Percentiles rank a stretch among this genome's conserved stretches.
phyloP scores from a whole-genome alignment of 2,113 vertebrate genomes.

The Nasalis larvatus region DNA sequence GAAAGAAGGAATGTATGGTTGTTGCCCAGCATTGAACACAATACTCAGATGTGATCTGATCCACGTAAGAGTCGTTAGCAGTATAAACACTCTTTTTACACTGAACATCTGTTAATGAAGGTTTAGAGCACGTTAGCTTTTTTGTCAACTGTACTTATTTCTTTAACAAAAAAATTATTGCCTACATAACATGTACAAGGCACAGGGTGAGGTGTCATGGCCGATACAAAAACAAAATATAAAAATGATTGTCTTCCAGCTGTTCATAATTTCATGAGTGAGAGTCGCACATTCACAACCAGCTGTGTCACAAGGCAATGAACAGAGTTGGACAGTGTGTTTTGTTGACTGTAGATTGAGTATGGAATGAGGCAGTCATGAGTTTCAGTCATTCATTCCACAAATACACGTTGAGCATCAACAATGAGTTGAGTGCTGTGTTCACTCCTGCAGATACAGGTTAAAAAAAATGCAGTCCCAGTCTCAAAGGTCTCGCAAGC shows the following conservation, averaged over 20 bases:
- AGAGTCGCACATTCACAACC: neutral
- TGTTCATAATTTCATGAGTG: slow-evolving; percentile 25
- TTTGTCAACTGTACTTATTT: neutral
- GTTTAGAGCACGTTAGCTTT: neutral
- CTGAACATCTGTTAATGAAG: slow-evolving; percentile 23
- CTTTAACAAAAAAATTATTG: slow-evolving; percentile 1
- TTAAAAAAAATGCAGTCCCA: neutral
- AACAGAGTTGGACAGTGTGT: neutral
- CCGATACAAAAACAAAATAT: slow-evolving; percentile 11
- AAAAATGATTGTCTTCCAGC: slow-evolving; percentile 32
- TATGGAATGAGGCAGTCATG: neutral
- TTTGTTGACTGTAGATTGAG: neutral
- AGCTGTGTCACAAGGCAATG: neutral
- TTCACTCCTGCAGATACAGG: neutral
- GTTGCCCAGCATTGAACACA: slow-evolving; percentile 50
- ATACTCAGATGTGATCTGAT: slow-evolving; percentile 56
- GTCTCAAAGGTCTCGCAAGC: neutral
- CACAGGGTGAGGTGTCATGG: neutral
- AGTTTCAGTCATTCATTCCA: neutral
- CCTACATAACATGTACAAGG: neutral
- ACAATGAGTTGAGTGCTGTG: neutral
- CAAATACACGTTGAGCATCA: neutral
- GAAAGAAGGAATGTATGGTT: slow-evolving; percentile 43
- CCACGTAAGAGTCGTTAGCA: neutral
- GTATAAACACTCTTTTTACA: slow-evolving; percentile 10